A percentile compares a stretch with the other conserved stretches of the same genome.
Evolutionary conservation across 2,797 vertebrate genomes (phyloP).

Genomic region (Anas bernieri): DNA sequence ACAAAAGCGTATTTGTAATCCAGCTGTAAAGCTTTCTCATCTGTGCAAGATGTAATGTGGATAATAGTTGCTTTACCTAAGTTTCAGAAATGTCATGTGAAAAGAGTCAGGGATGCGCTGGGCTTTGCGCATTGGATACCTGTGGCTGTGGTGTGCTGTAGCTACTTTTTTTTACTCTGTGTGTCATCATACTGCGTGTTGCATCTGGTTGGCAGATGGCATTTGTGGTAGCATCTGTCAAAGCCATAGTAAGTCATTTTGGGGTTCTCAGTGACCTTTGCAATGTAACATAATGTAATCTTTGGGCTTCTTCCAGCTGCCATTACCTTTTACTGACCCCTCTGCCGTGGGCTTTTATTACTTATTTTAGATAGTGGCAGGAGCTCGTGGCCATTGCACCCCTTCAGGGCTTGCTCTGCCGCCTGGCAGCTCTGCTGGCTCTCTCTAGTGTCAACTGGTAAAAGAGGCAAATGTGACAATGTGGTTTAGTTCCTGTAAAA

Average conservation of each 20-base stretch:
- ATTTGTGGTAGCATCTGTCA: conserved; percentile 12
- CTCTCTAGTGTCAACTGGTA: not conserved
- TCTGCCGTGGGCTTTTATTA: not conserved
- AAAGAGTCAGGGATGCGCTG: not conserved
- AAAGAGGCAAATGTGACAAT: not conserved
- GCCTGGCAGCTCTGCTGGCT: not conserved
- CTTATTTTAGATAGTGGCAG: not conserved
- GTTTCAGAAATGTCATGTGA: not conserved
- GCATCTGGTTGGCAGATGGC: conserved; percentile 31
- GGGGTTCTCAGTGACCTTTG: conserved; percentile 23
- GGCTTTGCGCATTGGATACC: not conserved
- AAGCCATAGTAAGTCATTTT: not conserved
- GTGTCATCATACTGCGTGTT: not conserved
- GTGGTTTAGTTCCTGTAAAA: not conserved
- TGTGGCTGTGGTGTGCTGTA: not conserved
- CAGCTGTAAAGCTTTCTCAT: not conserved
- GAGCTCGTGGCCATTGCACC: not conserved
- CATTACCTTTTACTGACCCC: not conserved
- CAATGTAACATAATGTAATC: not conserved
- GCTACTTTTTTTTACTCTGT: not conserved
- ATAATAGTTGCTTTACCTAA: not conserved
- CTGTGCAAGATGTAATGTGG: not conserved
- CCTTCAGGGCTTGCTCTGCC: not conserved
- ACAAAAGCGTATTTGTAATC: not conserved
- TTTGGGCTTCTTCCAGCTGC: conserved; percentile 25